Evolutionary conservation across 1,140 invertebrate species (phyloP).

Genomic region (Conus betulinus): DNA sequence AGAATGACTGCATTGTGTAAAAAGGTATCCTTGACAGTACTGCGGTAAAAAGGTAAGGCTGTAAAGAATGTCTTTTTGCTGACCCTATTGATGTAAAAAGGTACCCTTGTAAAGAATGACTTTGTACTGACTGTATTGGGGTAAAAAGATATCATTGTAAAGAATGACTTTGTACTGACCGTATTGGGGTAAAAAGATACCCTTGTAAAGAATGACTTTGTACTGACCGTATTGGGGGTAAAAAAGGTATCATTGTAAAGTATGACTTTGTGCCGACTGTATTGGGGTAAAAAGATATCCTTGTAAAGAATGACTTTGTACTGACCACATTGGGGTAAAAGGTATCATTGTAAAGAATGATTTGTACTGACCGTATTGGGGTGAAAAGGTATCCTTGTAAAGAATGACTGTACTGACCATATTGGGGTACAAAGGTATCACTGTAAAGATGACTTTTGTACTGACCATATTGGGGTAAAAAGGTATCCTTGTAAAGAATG

Average conservation of each 20-base stretch:
- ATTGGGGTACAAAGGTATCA: no score
- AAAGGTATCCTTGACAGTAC: no score
- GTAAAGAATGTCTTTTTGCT: not conserved
- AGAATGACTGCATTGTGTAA: no score
- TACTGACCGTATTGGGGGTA: no score
- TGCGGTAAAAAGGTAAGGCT: slow-evolving; percentile 80
- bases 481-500: slow-evolving; percentile 78
- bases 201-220: slow-evolving; percentile 83
- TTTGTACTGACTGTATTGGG: slow-evolving; percentile 43
- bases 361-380: slow-evolving; percentile 43
- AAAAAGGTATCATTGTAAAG: no score
- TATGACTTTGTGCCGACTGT: slow-evolving; percentile 30
- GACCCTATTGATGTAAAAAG: slow-evolving; percentile 47
- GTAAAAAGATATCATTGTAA: slow-evolving; percentile 86
- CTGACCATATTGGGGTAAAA: slow-evolving; percentile 48
- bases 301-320: not conserved
- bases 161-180: slow-evolving; percentile 70
- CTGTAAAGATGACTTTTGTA: not conserved
- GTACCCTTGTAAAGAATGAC: slow-evolving; percentile 79
- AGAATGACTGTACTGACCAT: slow-evolving; percentile 68
- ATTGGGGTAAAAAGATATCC: slow-evolving; percentile 79
- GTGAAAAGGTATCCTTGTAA: slow-evolving; percentile 86
- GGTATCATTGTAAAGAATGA: slow-evolving; percentile 79
- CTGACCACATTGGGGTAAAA: slow-evolving; percentile 49
- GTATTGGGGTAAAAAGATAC: slow-evolving; percentile 77